Conservation (phyloP, 2,113 vertebrate species). For the Nycticorax nycticorax region DNA sequence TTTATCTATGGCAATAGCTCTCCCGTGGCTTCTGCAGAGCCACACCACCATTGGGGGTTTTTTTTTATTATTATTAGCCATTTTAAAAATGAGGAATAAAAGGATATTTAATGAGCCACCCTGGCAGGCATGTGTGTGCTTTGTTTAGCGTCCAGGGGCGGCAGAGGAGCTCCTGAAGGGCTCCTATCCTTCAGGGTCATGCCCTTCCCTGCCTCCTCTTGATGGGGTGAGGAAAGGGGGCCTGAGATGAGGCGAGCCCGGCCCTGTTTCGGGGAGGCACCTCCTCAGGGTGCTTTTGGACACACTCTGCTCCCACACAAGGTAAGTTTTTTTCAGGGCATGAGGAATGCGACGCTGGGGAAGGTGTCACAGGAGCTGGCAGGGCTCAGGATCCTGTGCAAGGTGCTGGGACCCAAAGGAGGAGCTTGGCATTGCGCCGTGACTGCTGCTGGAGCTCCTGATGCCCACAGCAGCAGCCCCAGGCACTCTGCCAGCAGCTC, state of each 20-base stretch:
- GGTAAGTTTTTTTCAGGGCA: background rate
- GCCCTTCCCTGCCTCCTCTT: rapidly evolving
- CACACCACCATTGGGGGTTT: background rate
- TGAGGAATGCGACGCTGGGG: rapidly evolving
- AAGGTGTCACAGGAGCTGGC: rapidly evolving
- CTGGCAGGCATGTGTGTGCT: background rate
- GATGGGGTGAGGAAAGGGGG: background rate
- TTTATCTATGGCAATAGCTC: constrained; percentile 33
- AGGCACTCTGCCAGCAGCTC: background rate
- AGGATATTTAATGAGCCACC: constrained; percentile 62
- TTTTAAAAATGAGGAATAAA: constrained; percentile 69
- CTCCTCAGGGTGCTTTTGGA: rapidly evolving
- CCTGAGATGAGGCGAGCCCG: background rate
- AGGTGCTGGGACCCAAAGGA: too few relatives aligned
- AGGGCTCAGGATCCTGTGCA: background rate
- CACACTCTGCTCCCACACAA: background rate
- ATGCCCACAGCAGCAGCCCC: rapidly evolving
- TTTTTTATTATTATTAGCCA: constrained; percentile 59
- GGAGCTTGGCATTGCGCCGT: rapidly evolving
- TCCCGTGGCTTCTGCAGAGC: background rate
- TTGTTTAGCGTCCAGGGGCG: background rate
- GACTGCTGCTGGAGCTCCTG: background rate
- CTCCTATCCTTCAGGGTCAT: background rate
- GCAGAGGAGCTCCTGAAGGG: background rate
- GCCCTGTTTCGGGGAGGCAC: rapidly evolving